Evolutionary conservation across 2,888 invertebrate species (phyloP).

Genomic region (Tillus elongatus): DNA sequence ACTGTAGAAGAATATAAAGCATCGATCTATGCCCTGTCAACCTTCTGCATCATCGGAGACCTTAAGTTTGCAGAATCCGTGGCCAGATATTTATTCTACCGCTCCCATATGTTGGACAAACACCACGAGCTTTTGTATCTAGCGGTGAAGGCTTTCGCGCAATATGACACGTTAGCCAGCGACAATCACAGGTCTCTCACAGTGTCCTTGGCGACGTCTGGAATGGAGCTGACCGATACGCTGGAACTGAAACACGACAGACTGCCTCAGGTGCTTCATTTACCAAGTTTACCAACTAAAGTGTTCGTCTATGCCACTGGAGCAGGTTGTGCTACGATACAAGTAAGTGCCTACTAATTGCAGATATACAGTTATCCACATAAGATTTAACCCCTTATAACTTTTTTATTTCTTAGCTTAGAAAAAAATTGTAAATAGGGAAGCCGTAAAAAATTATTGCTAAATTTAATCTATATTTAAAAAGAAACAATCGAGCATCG

Average conservation of each 20-base stretch:
- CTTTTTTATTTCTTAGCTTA: too few relatives aligned
- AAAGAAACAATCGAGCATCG: too few relatives aligned
- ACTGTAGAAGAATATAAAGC: conserved; percentile 55
- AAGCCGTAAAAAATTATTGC: neutral
- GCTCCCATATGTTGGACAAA: conserved; percentile 54
- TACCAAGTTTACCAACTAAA: conserved; percentile 58
- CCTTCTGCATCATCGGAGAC: conserved; percentile 52
- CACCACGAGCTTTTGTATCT: conserved; percentile 53
- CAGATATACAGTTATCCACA: too few relatives aligned
- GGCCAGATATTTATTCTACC: conserved; percentile 54
- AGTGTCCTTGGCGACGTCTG: conserved; percentile 58
- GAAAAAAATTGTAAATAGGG: neutral
- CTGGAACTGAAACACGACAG: conserved; percentile 49
- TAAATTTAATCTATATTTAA: too few relatives aligned
- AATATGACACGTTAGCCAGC: conserved; percentile 50
- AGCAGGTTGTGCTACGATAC: conserved; percentile 59
- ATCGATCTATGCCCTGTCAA: conserved; percentile 50
- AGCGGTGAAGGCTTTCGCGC: conserved; percentile 53
- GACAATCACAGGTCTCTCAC: conserved; percentile 55
- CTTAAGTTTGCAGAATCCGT: conserved; percentile 56
- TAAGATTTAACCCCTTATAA: too few relatives aligned
- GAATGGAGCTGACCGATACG: conserved; percentile 62
- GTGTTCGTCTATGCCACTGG: conserved; percentile 63
- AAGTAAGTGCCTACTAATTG: conserved; percentile 39
- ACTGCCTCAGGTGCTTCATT: conserved; percentile 46